Percentiles rank a stretch among this genome's conserved stretches.
Evolutionary conservation across 2,113 vertebrate species (phyloP).

Genomic region (Dendrocopos noguchii): DNA sequence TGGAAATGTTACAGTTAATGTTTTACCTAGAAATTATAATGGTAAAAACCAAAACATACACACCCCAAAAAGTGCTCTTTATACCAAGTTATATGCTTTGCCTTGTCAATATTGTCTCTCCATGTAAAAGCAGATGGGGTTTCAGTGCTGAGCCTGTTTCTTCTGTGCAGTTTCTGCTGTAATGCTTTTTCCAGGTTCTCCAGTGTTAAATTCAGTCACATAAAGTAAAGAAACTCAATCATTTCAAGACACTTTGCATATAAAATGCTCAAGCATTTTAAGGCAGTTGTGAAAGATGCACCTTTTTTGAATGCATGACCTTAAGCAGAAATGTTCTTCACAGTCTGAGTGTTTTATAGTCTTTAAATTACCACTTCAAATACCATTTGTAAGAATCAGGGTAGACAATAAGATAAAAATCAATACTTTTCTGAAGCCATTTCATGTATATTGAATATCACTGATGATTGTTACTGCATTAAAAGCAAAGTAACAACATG

Average conservation of each 20-base stretch:
- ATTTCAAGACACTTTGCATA: background rate
- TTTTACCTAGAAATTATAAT: background rate
- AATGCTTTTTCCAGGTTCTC: background rate
- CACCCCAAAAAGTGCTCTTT: background rate
- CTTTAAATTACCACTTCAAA: slow-evolving; percentile 7
- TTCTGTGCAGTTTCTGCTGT: background rate
- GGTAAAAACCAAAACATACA: background rate
- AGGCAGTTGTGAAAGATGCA: background rate
- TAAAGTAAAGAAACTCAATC: background rate
- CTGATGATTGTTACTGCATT: slow-evolving; percentile 3
- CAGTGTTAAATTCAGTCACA: background rate
- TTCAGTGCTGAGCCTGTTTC: background rate
- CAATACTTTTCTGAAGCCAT: slow-evolving; percentile 13
- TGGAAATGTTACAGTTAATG: background rate
- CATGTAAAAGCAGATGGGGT: background rate
- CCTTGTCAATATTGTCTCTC: background rate
- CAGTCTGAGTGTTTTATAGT: background rate
- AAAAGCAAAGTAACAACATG: slow-evolving; percentile 52
- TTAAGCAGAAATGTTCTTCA: background rate
- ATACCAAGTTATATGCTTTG: background rate
- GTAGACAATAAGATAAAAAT: slow-evolving; percentile 26
- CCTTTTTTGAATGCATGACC: background rate
- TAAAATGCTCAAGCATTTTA: background rate
- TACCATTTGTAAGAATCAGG: background rate
- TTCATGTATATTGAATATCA: slow-evolving; percentile 22